phyloP scores from a whole-genome alignment of 2,797 vertebrate genomes.

The Scolopax bukidnonensis region DNA sequence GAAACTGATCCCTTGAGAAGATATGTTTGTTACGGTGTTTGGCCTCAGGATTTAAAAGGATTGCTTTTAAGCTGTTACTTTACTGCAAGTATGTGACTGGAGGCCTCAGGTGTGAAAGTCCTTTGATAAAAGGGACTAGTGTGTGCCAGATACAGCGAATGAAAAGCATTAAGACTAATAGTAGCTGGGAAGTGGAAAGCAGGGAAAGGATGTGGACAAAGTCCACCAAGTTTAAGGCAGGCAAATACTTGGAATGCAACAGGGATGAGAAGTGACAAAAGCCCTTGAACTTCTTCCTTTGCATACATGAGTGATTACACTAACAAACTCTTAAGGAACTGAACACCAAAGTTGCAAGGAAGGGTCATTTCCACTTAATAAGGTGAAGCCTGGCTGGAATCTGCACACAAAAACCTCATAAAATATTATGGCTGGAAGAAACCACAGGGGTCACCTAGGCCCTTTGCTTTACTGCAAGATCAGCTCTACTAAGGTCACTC shows the following conservation, averaged over 20 bases:
- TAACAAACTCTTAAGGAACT: neutral
- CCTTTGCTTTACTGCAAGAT: neutral
- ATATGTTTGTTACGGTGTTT: slow-evolving; percentile 60
- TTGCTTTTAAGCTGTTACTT: slow-evolving; percentile 68
- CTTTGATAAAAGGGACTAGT: slow-evolving; percentile 72
- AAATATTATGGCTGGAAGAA: neutral
- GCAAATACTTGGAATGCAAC: slow-evolving; percentile 46
- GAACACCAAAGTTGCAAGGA: neutral
- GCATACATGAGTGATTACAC: neutral
- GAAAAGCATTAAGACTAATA: slow-evolving; percentile 42
- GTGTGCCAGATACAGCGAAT: neutral
- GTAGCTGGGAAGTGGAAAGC: slow-evolving; percentile 5
- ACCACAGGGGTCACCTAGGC: neutral
- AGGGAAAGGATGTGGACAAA: neutral
- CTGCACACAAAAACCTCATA: neutral
- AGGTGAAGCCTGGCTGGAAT: neutral
- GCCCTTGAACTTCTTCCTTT: slow-evolving; percentile 52
- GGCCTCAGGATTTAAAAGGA: slow-evolving; percentile 72
- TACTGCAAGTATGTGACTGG: slow-evolving; percentile 51
- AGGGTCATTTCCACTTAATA: neutral
- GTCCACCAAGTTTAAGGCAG: slow-evolving; percentile 57
- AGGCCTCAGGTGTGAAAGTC: slow-evolving; percentile 77
- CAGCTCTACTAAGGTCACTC: neutral
- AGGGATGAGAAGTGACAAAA: slow-evolving; percentile 44
- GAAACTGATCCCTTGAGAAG: slow-evolving; percentile 59